Evolutionary conservation across 2,113 vertebrate genomes (phyloP).

Genomic region (Bambusicola thoracicus): DNA sequence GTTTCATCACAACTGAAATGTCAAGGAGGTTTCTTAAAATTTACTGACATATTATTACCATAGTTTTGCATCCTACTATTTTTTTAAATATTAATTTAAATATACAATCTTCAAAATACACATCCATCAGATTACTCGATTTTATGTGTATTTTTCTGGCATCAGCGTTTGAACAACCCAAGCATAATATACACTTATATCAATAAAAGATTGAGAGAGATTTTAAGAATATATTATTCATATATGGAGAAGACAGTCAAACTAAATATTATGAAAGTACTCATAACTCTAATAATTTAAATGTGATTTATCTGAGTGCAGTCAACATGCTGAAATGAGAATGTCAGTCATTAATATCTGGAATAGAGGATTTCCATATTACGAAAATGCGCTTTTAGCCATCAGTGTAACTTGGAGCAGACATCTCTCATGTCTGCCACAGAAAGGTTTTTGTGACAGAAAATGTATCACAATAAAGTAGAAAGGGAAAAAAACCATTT

Average conservation of each 20-base stretch:
- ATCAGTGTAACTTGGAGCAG: background rate
- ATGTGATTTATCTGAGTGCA: background rate
- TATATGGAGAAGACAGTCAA: background rate
- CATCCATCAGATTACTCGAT: background rate
- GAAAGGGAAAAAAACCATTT: background rate
- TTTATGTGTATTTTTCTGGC: background rate
- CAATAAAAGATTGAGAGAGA: background rate
- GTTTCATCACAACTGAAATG: background rate
- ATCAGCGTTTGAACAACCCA: background rate
- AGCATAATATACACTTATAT: background rate
- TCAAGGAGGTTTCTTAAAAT: background rate
- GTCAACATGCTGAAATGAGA: background rate
- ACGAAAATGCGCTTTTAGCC: background rate
- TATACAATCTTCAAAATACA: background rate
- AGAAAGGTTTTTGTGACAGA: conserved; percentile 10
- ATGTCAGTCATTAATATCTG: background rate
- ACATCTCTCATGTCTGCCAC: background rate
- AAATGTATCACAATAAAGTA: background rate
- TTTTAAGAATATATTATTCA: background rate
- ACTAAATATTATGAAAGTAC: background rate
- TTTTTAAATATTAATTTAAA: background rate
- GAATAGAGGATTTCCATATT: background rate
- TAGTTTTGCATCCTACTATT: background rate
- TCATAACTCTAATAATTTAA: background rate
- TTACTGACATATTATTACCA: background rate